Evolutionary conservation across 2,113 vertebrate genomes (phyloP), one percentile per base, ranked within the genome.

Genomic region (Cygnus buccinator): DNA sequence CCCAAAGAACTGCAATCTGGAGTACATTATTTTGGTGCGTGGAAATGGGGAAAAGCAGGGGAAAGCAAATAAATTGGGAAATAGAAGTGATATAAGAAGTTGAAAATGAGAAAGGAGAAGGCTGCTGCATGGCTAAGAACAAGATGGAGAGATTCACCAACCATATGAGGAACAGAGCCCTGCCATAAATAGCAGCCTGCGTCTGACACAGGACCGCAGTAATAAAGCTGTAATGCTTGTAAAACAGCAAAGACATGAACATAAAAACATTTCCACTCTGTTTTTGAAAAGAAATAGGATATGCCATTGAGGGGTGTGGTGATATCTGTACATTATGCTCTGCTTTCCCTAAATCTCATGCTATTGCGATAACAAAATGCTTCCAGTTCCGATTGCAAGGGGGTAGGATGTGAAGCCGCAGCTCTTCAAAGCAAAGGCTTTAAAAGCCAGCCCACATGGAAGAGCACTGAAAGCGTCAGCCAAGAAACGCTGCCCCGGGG

Each of bases 1-100:
- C 37, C 63, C 70, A 13, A 72, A 79, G 43, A 54, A 13, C 57
- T 58, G 59, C 4, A 1, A 35, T 0, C 0, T 14, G 11, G 3
- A 13, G 4, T 3, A 3, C 18, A 25, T 11, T 39, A 44, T 50
- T 78, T 48, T 43, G 25, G 29, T 28, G 37, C 4, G 29, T 0
- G 0, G 15, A 46, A 85, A 43, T 2, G 6, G 31, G 13, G 22
- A 62, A 75, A 90, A 25, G 10, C 13, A 54, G 58, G 16, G 33
- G 39, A 68, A 61, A 85, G 59, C 21, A 76, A 70, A 68, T 37
- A 73, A 93, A 85, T 6, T 73, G 44, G 74, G 87, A 94, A 95
- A 84, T 0, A 37, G 39, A 91, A 94, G 84, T 48, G 48, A 62
- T 44, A 57, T 44, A 54, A 85, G 80, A 83, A 67, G 84, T 75